phyloP scores from a whole-genome alignment of 37 sponge, comb jelly and placozoan species.

The Corticium candelabrum region DNA sequence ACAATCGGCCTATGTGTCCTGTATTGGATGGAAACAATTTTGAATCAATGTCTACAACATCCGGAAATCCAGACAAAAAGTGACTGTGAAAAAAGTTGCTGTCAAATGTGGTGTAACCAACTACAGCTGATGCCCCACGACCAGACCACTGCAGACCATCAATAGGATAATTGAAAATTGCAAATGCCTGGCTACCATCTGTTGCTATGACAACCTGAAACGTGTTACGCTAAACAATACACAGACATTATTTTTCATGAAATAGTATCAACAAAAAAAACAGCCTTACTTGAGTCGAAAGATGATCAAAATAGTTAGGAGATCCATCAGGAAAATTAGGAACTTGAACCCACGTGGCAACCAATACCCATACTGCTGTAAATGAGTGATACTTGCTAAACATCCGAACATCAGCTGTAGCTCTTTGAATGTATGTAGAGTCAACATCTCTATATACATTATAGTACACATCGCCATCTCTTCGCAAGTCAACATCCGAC shows the following conservation, averaged over 20 bases:
- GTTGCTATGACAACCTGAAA: conserved; percentile 61
- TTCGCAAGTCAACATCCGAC: conserved; percentile 36
- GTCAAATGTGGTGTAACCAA: conserved; percentile 32
- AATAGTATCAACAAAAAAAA: background rate
- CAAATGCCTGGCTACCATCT: conserved; percentile 34
- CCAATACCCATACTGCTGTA: conserved; percentile 3
- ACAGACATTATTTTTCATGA: background rate
- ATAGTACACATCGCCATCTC: conserved; percentile 26
- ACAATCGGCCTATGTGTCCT: background rate
- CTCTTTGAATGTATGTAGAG: background rate
- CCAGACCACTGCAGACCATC: conserved; percentile 46
- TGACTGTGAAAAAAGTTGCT: background rate
- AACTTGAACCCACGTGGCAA: conserved; percentile 15
- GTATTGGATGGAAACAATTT: background rate
- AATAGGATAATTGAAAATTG: conserved; percentile 62
- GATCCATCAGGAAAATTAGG: background rate
- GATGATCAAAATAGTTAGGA: background rate
- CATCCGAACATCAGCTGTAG: background rate
- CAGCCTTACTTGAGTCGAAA: background rate
- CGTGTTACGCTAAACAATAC: conserved; percentile 24
- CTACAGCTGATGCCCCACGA: conserved; percentile 8
- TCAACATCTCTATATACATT: conserved; percentile 11
- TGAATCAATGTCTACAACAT: background rate
- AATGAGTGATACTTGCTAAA: background rate
- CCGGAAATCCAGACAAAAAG: background rate